Conservation (phyloP, 2,797 vertebrate genomes). For the Ambastaia sidthimunki region DNA sequence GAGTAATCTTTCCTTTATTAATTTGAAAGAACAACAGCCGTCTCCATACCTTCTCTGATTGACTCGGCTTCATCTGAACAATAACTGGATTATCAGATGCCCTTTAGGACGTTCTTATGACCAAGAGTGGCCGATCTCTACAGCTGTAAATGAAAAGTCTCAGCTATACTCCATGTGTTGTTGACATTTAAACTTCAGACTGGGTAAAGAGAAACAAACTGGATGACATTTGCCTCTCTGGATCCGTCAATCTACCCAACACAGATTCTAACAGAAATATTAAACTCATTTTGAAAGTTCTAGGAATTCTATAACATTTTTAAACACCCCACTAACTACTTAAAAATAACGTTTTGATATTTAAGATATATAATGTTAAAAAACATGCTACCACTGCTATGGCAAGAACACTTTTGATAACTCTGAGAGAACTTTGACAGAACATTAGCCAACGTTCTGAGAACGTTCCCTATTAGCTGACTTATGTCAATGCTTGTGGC, state of each 20-base stretch:
- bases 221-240: slow-evolving; percentile 1
- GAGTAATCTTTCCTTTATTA: slow-evolving; percentile 35
- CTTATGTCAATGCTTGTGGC: neutral
- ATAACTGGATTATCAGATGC: slow-evolving; percentile 31
- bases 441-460: too few relatives aligned
- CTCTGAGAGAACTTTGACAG: too few relatives aligned
- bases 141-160: neutral
- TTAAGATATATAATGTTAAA: too few relatives aligned
- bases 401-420: too few relatives aligned
- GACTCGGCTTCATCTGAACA: slow-evolving; percentile 44
- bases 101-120: slow-evolving; percentile 8
- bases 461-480: too few relatives aligned
- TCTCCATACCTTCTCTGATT: slow-evolving; percentile 9
- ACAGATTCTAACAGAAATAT: neutral
- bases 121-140: slow-evolving; percentile 13
- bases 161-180: neutral
- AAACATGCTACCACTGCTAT: too few relatives aligned
- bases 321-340: too few relatives aligned
- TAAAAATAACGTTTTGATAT: too few relatives aligned
- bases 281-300: neutral
- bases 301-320: too few relatives aligned
- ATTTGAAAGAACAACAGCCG: slow-evolving; percentile 40
- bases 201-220: slow-evolving; percentile 2
- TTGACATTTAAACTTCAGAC: slow-evolving; percentile 1
- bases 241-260: slow-evolving; percentile 1